These are phyloP conservation scores for Halictus quadricinctus DNA, from an alignment of 2,888 invertebrate species.

Conservation along the genomic window DNA sequence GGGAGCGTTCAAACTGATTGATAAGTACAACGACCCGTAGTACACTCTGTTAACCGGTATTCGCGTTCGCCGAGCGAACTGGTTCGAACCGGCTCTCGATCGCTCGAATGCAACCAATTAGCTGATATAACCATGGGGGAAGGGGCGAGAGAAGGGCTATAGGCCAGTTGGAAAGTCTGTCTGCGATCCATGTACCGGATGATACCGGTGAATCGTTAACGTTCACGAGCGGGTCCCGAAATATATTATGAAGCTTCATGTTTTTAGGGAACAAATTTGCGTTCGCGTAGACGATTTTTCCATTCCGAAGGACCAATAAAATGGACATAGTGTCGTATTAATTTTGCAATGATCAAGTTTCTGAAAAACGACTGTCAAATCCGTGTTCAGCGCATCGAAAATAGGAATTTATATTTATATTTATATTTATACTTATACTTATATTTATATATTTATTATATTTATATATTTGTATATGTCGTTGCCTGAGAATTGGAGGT, in stretches of 20 bases:
- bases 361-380: too few species aligned
- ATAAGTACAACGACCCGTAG: conserved; percentile 73
- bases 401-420: too few species aligned
- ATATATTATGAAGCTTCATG: too few species aligned
- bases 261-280: too few species aligned
- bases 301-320: too few species aligned
- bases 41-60: conserved; percentile 65
- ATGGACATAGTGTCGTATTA: too few species aligned
- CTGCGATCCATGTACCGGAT: neutral
- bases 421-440: too few species aligned
- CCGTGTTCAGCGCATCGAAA: too few species aligned
- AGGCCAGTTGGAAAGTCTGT: conserved; percentile 10
- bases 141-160: neutral
- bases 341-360: too few species aligned
- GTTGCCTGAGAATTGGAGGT: neutral
- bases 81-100: conserved; percentile 69
- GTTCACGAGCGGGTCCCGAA: neutral
- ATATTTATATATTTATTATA: too few species aligned
- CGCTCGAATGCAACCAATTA: conserved; percentile 49
- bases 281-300: too few species aligned
- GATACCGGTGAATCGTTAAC: neutral
- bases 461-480: neutral
- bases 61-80: conserved; percentile 58
- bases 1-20: conserved; percentile 31
- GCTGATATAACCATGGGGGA: conserved; percentile 29